Evolutionary conservation across 2,888 invertebrate genomes (phyloP), one percentile per base, ranked within the genome.

Genomic region (Tigriopus californicus): DNA sequence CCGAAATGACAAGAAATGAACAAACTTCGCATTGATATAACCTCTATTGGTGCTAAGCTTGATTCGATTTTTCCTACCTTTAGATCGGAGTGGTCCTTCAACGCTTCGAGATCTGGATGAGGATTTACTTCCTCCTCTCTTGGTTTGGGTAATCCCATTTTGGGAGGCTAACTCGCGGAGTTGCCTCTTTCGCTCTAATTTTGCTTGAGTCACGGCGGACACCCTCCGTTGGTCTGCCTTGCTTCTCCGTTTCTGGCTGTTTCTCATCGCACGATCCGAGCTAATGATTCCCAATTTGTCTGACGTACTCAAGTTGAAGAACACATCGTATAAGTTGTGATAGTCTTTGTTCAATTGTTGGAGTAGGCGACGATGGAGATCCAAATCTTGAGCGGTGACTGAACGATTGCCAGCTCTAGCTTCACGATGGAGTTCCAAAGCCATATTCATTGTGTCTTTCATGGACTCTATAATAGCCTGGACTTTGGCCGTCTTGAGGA

Each of bases 361-460:
- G 3, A 54, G 24, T 2, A 54, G 4, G 6, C 41, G 33, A n/a
- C 15, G 13, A 40, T 54, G 54, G 3, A 54, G 15, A 1, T 54
- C 15, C 10, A 54, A 11, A 15, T 54, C 54, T 18, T 40, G 15
- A 15, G 18, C 15, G 2, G 3, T 54, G 12, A 41, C 18, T 1
- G n/a, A n/a, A 6, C 41, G 40, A 40, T 54, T 25, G 1, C 40
- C 18, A 8, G 47, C n/a, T 33, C 33, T 33, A 4, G 47, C 47
- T 33, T 54, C 54, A n/a, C 42, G 54, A 24, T 54, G 54, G 10
- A 54, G 41, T 41, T 54, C 40, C 18, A 54, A 22, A 41, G 54
- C 54, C 33, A 54, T 54, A 41, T 41, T 54, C 40, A 54, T 40
- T 15, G 18, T 54, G 54, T 54, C 54, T n/a, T 54, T 54, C 41